Evolutionary conservation across 2,113 vertebrate genomes (phyloP).

Genomic region (Lepus timidus): DNA sequence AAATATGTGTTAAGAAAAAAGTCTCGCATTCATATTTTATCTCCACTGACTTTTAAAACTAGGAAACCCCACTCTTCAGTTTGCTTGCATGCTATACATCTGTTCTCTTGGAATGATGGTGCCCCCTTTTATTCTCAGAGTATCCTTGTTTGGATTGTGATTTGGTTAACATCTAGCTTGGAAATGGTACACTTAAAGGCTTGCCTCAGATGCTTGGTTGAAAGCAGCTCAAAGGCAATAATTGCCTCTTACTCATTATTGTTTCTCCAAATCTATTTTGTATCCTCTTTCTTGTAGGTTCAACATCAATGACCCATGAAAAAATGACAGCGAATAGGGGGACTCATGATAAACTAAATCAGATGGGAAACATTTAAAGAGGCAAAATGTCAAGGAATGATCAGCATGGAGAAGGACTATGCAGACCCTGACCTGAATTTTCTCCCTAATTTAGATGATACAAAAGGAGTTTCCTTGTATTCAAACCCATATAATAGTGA

Average conservation of each 20-base stretch:
- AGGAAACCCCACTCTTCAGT: background rate
- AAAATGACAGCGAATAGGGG: background rate
- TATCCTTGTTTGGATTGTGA: background rate
- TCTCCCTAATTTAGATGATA: constrained; percentile 5
- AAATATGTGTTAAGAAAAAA: constrained; percentile 15
- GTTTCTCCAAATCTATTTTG: background rate
- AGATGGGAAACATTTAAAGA: background rate
- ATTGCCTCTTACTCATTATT: background rate
- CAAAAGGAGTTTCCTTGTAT: background rate
- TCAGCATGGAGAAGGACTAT: background rate
- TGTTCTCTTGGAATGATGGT: background rate
- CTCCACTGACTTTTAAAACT: background rate
- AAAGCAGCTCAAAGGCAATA: constrained; percentile 10
- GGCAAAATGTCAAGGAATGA: background rate
- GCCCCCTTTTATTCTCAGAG: background rate
- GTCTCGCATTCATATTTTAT: background rate
- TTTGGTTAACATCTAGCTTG: background rate
- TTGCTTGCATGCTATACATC: background rate
- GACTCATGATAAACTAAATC: background rate
- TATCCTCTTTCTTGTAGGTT: background rate
- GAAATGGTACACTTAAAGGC: background rate
- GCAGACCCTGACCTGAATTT: background rate
- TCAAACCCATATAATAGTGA: background rate
- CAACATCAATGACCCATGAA: background rate
- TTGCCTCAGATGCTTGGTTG: background rate